These are phyloP conservation scores for Caenorhabditis sp. DNA, from an alignment of 2,888 invertebrate genomes.

Conservation along the genomic window DNA sequence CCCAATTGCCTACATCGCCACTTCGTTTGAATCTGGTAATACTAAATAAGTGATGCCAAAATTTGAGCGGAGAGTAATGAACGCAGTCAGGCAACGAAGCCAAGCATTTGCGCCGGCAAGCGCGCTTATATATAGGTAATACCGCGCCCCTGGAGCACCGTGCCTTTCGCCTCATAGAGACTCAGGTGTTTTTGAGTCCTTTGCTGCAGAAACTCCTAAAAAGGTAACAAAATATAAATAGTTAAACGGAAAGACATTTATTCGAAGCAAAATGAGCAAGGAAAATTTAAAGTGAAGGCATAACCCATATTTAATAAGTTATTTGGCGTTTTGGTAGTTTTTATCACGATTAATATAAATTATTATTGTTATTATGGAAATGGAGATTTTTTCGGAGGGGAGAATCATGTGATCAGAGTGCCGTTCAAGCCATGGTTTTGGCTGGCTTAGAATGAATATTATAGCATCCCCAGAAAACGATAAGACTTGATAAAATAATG, in stretches of 20 bases:
- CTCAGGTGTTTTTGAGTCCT: too few relatives aligned
- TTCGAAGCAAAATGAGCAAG: background rate
- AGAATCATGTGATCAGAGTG: background rate
- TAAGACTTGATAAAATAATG: slow-evolving; percentile 81
- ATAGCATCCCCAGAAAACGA: slow-evolving; percentile 82
- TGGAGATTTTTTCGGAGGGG: slow-evolving; percentile 3
- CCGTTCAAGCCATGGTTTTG: slow-evolving; percentile 44
- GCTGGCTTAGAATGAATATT: slow-evolving; percentile 50
- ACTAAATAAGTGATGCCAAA: too few relatives aligned
- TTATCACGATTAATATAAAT: background rate
- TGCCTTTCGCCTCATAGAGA: too few relatives aligned
- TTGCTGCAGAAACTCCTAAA: too few relatives aligned
- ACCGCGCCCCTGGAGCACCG: too few relatives aligned
- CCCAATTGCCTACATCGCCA: too few relatives aligned
- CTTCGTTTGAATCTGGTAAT: too few relatives aligned
- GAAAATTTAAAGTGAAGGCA: background rate
- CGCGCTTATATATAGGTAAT: too few relatives aligned
- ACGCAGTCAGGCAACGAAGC: too few relatives aligned
- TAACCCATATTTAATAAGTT: slow-evolving; percentile 17
- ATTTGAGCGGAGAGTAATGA: too few relatives aligned
- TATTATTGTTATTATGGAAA: background rate
- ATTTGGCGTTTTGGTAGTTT: slow-evolving; percentile 3
- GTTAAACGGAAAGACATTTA: slow-evolving; percentile 3
- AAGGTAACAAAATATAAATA: too few relatives aligned
- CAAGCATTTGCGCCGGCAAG: too few relatives aligned